A percentile compares a stretch with the other conserved stretches of the same genome.
Evolutionary conservation across 2,113 vertebrate species (phyloP).

Genomic region (Notechis scutatus): DNA sequence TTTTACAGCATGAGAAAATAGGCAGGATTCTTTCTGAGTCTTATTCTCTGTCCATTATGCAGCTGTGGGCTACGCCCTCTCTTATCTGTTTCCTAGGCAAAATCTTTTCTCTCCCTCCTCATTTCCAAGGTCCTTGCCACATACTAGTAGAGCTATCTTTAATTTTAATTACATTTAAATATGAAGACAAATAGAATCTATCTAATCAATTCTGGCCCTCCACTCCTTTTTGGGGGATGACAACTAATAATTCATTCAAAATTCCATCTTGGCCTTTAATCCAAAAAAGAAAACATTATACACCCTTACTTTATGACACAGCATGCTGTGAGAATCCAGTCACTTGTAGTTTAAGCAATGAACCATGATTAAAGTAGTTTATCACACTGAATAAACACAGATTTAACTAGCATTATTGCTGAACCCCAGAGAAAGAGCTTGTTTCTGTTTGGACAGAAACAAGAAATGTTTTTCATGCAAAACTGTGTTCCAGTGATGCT

Average conservation of each 20-base stretch:
- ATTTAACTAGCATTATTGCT: background rate
- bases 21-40: too few species aligned
- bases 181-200: background rate
- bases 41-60: too few species aligned
- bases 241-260: background rate
- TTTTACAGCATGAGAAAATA: too few species aligned
- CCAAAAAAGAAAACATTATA: background rate
- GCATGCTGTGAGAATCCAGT: background rate
- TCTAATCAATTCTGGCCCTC: background rate
- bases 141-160: background rate
- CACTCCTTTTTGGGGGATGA: background rate
- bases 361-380: background rate
- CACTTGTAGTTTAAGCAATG: background rate
- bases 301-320: background rate
- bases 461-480: background rate
- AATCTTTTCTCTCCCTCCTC: background rate
- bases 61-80: background rate
- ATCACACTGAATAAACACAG: background rate
- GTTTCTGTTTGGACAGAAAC: background rate
- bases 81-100: background rate
- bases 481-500: background rate
- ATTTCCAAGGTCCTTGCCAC: background rate
- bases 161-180: background rate
- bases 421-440: background rate
- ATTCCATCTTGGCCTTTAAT: background rate